Evolutionary conservation across 2,113 vertebrate genomes (phyloP), one percentile per base, ranked within the genome.

Genomic region (Tapirus terrestris): DNA sequence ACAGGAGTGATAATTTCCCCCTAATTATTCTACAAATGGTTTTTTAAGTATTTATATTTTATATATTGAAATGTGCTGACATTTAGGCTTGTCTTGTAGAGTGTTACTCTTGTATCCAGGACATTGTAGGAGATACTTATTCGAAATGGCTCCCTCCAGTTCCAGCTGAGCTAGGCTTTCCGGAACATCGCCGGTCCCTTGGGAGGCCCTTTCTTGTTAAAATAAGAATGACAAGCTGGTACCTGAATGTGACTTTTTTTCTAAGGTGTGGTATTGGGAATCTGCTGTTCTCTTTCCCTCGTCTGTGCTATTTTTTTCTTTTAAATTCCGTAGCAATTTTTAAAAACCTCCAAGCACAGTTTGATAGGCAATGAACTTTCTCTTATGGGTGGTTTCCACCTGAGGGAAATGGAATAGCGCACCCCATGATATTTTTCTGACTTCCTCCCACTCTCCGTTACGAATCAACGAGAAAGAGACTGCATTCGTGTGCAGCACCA

Each of bases 301-400:
- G n/a, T 91, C 56, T 51, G 1, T 85, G 25, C 58, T 88, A 1
- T 48, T 63, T 68, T n/a, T 43, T 82, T 27, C 68, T 96, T 85
- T 90, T 70, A 58, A 85, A 95, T 93, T 94, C 58, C 83, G 65
- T 18, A 68, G 65, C 36, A n/a, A 11, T 89, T 91, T 80, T 87
- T 70, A 56, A 60, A 73, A 87, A 73, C 23, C 36, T 96, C 51
- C 61, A 1, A 0, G 0, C 63, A n/a, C 10, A 1, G 58, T 89
- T 70, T 95, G 93, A 63, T 53, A 80, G 70, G 80, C 68, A 92
- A 17, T 60, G 58, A 95, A 63, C 56, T 83, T 68, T 77, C 76
- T 84, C 45, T 84, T 70, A 5, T 29, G 33, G 76, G 58, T 39
- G 65, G 58, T 83, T 94, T 93, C 94, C 8, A 43, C 79, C 33